These are phyloP conservation scores for Poicephalus meyeri DNA, from an alignment of 2,113 vertebrate species.

Conservation along the genomic window DNA sequence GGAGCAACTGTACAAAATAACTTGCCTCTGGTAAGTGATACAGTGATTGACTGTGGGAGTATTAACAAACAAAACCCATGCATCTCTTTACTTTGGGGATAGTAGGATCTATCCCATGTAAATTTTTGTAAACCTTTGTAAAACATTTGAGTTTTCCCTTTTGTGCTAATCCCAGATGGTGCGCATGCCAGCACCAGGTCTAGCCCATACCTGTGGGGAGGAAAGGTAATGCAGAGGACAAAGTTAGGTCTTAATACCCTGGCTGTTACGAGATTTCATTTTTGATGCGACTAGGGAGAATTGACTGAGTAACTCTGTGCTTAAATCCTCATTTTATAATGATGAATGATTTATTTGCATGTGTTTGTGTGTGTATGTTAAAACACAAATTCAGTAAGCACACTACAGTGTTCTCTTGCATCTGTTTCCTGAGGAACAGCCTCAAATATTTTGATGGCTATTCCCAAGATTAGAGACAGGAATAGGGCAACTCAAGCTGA, in stretches of 20 bases:
- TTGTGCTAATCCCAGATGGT: not conserved
- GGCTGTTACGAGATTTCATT: not conserved
- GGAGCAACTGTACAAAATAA: not conserved
- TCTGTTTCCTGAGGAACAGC: not conserved
- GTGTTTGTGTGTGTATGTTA: not conserved
- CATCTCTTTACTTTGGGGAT: not conserved
- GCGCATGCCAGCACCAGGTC: not conserved
- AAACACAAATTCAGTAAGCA: not conserved
- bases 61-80: not conserved
- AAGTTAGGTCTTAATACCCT: not conserved
- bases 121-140: not conserved
- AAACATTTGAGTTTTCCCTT: not conserved
- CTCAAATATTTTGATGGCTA: not conserved
- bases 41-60: rapidly evolving
- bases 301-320: not conserved
- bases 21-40: not conserved
- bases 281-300: not conserved
- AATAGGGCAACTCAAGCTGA: not conserved
- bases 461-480: not conserved
- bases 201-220: not conserved
- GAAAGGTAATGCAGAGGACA: not conserved
- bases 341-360: not conserved
- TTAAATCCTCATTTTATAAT: not conserved
- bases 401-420: not conserved
- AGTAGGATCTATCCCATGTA: not conserved